Conservation (phyloP, 2,888 invertebrate species). For the Holacanthella duospinosa region DNA sequence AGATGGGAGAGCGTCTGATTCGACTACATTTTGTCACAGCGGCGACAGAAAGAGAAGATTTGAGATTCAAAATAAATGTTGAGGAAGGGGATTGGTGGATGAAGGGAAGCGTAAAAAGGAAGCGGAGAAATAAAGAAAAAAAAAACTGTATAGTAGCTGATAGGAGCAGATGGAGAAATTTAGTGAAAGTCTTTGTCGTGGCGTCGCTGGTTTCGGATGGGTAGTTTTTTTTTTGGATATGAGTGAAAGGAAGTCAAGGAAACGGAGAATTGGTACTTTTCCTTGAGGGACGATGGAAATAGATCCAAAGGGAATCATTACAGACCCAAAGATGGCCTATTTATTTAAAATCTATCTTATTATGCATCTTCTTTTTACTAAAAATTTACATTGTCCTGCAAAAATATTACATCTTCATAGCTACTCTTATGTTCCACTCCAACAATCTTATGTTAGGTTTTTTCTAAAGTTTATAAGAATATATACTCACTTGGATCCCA, state of each 20-base stretch:
- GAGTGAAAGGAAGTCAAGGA: neutral
- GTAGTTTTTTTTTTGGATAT: neutral
- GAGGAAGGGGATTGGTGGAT: too few relatives aligned
- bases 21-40: too few relatives aligned
- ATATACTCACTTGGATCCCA: slow-evolving; percentile 59
- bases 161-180: neutral
- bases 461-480: neutral
- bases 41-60: too few relatives aligned
- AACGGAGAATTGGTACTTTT: neutral
- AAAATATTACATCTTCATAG: neutral
- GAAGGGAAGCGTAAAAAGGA: neutral
- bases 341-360: neutral
- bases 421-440: too few relatives aligned
- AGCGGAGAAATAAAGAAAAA: neutral
- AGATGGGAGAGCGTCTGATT: too few relatives aligned
- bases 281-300: neutral
- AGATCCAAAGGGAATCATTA: neutral
- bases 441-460: too few relatives aligned
- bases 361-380: neutral
- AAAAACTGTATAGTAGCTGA: too few relatives aligned
- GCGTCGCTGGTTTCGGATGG: neutral
- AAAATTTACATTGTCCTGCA: neutral
- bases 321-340: neutral
- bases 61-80: too few relatives aligned
- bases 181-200: neutral